Conservation (phyloP, 1,140 invertebrate species). For the Ectropis grisescens region DNA sequence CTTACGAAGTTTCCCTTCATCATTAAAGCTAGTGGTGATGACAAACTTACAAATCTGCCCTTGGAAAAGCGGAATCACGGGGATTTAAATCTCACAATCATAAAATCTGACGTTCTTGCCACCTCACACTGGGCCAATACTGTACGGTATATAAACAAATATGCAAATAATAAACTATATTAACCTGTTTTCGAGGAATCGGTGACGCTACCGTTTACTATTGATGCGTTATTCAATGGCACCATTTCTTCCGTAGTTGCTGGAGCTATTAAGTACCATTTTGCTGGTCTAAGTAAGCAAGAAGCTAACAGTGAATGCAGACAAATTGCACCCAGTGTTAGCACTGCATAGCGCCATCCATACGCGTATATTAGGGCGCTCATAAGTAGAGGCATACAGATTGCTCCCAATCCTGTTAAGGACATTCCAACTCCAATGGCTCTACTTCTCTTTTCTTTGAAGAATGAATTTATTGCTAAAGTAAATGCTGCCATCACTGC, state of each 20-base stretch:
- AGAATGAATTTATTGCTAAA: conserved; percentile 70
- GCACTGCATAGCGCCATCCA: conserved; percentile 66
- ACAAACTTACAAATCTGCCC: too few species aligned
- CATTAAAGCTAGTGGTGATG: too few species aligned
- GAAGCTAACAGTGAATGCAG: conserved; percentile 70
- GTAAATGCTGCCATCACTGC: conserved; percentile 61
- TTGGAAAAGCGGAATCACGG: too few species aligned
- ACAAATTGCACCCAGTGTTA: conserved; percentile 70
- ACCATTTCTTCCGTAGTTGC: conserved; percentile 33
- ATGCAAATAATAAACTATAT: conserved; percentile 3
- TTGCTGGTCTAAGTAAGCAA: conserved; percentile 71
- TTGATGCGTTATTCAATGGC: conserved; percentile 27
- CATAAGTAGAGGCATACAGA: conserved; percentile 64
- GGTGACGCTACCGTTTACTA: conserved; percentile 34
- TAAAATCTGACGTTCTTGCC: too few species aligned
- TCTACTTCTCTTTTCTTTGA: conserved; percentile 63
- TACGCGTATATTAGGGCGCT: conserved; percentile 59
- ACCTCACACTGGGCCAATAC: too few species aligned
- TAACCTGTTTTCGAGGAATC: conserved; percentile 34
- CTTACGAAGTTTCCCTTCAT: too few species aligned
- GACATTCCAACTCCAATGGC: conserved; percentile 70
- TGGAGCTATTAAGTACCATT: conserved; percentile 70
- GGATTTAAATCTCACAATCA: too few species aligned
- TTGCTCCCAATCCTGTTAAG: conserved; percentile 66
- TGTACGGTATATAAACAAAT: too few species aligned